Percentiles rank a stretch among this genome's conserved stretches.
Evolutionary conservation across 2,888 invertebrate genomes (phyloP).

Genomic region (Stenodera caucasica): DNA sequence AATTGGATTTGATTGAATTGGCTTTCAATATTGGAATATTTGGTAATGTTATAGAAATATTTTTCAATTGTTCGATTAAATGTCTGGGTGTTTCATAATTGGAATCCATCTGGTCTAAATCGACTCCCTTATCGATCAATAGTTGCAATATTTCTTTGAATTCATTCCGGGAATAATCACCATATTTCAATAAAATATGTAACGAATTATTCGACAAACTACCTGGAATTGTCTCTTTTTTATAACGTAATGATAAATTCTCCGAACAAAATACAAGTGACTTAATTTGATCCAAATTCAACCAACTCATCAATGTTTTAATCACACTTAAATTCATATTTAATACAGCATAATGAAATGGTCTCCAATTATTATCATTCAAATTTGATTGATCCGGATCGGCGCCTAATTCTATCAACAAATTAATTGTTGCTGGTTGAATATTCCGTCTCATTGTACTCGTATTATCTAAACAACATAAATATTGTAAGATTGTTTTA

Average conservation of each 20-base stretch:
- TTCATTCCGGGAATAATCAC: not conserved
- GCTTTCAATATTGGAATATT: no score
- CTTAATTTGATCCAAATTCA: constrained; percentile 10
- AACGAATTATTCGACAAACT: constrained; percentile 21
- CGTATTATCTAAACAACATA: constrained; percentile 2
- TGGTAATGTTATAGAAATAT: not conserved
- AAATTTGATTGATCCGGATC: constrained; percentile 4
- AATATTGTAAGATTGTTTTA: constrained; percentile 2
- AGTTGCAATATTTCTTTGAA: constrained; percentile 12
- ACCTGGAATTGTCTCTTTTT: not conserved
- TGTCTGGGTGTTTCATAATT: constrained; percentile 1
- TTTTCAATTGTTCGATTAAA: not conserved
- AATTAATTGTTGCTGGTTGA: constrained; percentile 5
- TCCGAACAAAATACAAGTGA: constrained; percentile 15
- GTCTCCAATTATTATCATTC: constrained; percentile 18
- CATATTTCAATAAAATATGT: constrained; percentile 18
- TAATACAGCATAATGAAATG: constrained; percentile 17
- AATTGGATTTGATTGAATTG: not conserved
- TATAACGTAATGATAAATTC: constrained; percentile 5
- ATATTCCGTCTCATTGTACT: no score
- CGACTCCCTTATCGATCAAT: constrained; percentile 9
- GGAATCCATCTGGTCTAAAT: constrained; percentile 13
- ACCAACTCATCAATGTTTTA: constrained; percentile 3
- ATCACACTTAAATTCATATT: constrained; percentile 9
- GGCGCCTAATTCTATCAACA: constrained; percentile 18